Percentiles rank a stretch among this genome's conserved stretches.
Evolutionary conservation across 1,140 invertebrate genomes (phyloP).

Genomic region (Sitodiplosis mosellana): DNA sequence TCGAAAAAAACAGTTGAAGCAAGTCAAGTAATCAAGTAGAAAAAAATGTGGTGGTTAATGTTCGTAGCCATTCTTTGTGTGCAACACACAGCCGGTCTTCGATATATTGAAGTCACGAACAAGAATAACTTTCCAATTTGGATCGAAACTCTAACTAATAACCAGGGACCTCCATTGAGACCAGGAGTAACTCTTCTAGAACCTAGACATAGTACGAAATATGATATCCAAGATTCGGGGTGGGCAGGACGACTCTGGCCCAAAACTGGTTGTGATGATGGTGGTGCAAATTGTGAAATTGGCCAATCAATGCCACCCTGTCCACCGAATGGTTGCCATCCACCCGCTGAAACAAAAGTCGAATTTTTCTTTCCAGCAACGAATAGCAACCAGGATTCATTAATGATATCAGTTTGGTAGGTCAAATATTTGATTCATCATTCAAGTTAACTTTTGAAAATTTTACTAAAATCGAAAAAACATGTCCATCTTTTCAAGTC

Average conservation of each 20-base stretch:
- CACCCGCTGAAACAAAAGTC: background rate
- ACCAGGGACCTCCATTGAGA: background rate
- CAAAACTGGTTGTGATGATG: background rate
- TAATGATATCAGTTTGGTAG: background rate
- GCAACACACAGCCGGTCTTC: conserved; percentile 29
- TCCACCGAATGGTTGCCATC: background rate
- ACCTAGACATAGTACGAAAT: background rate
- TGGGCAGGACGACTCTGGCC: background rate
- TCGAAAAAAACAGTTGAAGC: too few species aligned
- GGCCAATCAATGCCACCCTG: background rate
- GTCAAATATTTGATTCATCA: too few species aligned
- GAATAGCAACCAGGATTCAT: background rate
- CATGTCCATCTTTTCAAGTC: too few species aligned
- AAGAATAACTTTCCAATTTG: too few species aligned
- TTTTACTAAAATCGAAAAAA: too few species aligned
- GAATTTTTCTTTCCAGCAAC: background rate
- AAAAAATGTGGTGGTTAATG: too few species aligned
- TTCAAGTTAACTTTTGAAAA: too few species aligned
- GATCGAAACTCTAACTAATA: too few species aligned
- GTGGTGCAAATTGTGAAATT: background rate
- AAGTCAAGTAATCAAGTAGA: too few species aligned
- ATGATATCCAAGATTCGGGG: background rate
- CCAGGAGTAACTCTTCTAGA: background rate
- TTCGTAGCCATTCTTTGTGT: too few species aligned
- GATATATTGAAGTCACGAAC: too few species aligned